Evolutionary conservation across 2,888 invertebrate species (phyloP), one percentile per base, ranked within the genome.

Genomic region (Rhogogaster chlorosoma): DNA sequence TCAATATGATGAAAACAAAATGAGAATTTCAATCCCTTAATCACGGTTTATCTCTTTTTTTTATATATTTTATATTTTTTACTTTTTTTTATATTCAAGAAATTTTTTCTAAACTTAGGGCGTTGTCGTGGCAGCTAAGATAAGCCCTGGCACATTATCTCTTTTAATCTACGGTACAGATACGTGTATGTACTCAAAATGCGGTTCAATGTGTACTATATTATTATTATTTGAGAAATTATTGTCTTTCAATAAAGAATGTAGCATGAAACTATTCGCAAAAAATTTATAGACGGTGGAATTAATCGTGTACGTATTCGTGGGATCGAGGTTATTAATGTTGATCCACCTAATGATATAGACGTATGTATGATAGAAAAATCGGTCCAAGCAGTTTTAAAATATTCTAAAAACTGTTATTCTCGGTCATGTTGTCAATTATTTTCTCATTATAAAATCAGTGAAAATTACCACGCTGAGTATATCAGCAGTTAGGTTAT

Each of bases 101-200:
- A 45, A 6, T 42, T 80, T 80, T 64, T 26, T 26, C 15, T 6
- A 61, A 64, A 83, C 38, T 15, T 82, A 29, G 71, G 84, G 71
- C 84, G 84, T 85, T 70, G 78, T 80, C 84, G 6, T 82, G 82
- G 49, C 70, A 80, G 53, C 80, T 18, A 18, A 36, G 84, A 85
- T 85, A 85, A 85, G 71, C 82, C 22, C 15, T 22, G 10, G 38
- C 18, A 10, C 42, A 84, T 70, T 85, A 85, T 85, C 84, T 85
- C 15, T 26, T 36, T 70, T 82, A 82, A 85, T 85, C 80, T 49
- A 49, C 22, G 15, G 26, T 36, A 49, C 18, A 38, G 38, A 38
- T 80, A 61, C 22, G 78, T 29, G 57, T 36, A n/a, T 80, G 6
- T 61, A 38, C 26, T 15, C 9, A 26, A 53, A 53, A 49, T 32